Percentiles rank a stretch among this genome's conserved stretches.
phyloP scores from a whole-genome alignment of 1,140 invertebrate species.

The Holcopasites calliopsidis region DNA sequence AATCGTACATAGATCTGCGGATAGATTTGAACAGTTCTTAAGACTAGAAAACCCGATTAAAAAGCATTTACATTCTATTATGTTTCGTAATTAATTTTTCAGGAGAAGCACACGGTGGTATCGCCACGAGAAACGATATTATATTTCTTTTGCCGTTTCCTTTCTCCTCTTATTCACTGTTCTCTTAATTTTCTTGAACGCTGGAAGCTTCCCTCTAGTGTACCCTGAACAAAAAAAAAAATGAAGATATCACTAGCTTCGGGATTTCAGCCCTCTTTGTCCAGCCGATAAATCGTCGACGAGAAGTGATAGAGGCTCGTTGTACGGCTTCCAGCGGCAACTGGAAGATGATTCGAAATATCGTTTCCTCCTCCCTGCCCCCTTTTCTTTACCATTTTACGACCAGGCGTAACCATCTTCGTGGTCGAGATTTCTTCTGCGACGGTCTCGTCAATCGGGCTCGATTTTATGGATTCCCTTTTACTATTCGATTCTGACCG shows the following conservation, averaged over 20 bases:
- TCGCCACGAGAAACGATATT: too few species aligned
- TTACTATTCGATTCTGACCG: constrained; percentile 26
- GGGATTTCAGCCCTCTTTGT: not conserved
- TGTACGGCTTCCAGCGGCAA: not conserved
- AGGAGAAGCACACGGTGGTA: too few species aligned
- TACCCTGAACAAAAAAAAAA: not conserved
- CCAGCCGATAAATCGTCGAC: not conserved
- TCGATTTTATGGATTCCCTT: constrained; percentile 44
- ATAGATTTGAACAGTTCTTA: too few species aligned
- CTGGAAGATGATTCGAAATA: constrained; percentile 18
- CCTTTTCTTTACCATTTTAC: constrained; percentile 26
- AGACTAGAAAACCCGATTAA: too few species aligned
- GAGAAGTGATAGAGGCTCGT: not conserved
- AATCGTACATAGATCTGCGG: too few species aligned
- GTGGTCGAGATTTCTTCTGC: constrained; percentile 36
- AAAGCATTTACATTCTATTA: too few species aligned
- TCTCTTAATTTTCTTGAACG: too few species aligned
- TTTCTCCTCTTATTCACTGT: not conserved
- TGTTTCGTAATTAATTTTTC: too few species aligned
- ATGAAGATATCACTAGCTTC: not conserved
- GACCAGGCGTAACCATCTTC: constrained; percentile 8
- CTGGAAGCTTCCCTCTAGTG: not conserved
- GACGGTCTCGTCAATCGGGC: constrained; percentile 17
- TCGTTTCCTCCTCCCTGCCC: not conserved
- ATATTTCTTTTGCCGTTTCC: not conserved